phyloP scores from a whole-genome alignment of 1,140 invertebrate species.

The Armadillidium nasatum region DNA sequence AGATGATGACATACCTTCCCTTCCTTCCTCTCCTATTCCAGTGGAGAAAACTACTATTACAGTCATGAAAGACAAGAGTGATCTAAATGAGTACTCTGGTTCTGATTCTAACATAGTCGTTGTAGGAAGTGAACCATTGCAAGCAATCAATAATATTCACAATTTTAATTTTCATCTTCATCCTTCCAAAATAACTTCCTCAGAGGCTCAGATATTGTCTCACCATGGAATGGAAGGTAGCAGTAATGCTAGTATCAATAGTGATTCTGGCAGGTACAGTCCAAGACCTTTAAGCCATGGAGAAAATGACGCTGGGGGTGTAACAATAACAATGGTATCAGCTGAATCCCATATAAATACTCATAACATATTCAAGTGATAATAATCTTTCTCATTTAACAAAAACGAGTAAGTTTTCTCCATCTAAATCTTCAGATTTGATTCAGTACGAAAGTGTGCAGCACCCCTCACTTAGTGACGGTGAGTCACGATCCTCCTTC shows the following conservation, averaged over 20 bases:
- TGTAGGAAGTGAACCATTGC: slow-evolving; percentile 28
- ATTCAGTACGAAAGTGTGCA: slow-evolving; percentile 6
- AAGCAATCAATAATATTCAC: slow-evolving; percentile 27
- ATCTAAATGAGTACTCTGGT: slow-evolving; percentile 14
- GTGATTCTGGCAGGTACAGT: slow-evolving; percentile 32
- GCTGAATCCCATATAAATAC: slow-evolving; percentile 27
- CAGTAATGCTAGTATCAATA: slow-evolving; percentile 34
- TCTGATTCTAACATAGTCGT: not conserved
- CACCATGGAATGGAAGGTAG: slow-evolving; percentile 32
- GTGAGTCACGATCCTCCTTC: slow-evolving; percentile 17
- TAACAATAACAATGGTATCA: slow-evolving; percentile 33
- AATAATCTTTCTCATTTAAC: slow-evolving; percentile 25
- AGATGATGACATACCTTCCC: slow-evolving; percentile 18
- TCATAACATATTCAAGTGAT: not conserved
- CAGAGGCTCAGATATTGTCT: slow-evolving; percentile 8
- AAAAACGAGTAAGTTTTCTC: slow-evolving; percentile 17
- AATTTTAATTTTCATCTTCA: slow-evolving; percentile 36
- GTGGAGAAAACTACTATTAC: slow-evolving; percentile 33
- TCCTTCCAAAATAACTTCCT: slow-evolving; percentile 19
- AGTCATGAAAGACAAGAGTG: slow-evolving; percentile 31
- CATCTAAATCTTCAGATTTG: slow-evolving; percentile 29
- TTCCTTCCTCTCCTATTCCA: slow-evolving; percentile 29
- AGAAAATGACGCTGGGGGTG: slow-evolving; percentile 11
- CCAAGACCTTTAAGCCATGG: slow-evolving; percentile 4
- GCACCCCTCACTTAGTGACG: slow-evolving; percentile 31